These are phyloP conservation scores for Pampus argenteus DNA, from an alignment of 2,797 vertebrate genomes.

Conservation along the genomic window DNA sequence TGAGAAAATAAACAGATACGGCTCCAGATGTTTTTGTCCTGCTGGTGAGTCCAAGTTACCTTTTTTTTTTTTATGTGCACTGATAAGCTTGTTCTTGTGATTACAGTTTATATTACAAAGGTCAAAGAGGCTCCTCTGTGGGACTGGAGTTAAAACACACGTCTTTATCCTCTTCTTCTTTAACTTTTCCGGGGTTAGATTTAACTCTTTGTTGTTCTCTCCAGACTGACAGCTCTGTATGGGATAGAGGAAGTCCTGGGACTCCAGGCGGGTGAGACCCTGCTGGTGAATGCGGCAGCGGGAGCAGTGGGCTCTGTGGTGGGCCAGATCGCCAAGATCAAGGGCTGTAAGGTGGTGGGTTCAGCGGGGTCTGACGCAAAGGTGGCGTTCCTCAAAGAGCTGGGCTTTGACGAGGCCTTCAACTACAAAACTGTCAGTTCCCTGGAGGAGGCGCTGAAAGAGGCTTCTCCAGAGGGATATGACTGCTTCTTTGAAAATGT, in stretches of 20 bases:
- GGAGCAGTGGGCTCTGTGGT: conserved; percentile 92
- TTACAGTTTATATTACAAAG: conserved; percentile 14
- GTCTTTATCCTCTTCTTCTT: rapidly evolving
- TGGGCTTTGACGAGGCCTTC: conserved; percentile 92
- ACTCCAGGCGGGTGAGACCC: conserved; percentile 87
- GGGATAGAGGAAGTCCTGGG: conserved; percentile 90
- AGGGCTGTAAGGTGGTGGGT: conserved; percentile 93
- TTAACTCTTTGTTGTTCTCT: background rate
- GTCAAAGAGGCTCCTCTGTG: background rate
- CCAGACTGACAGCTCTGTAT: conserved; percentile 91
- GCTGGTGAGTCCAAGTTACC: background rate
- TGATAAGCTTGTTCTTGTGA: background rate
- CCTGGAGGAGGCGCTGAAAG: conserved; percentile 87
- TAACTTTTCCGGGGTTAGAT: background rate
- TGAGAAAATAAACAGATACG: conserved; percentile 19
- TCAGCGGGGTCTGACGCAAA: conserved; percentile 89
- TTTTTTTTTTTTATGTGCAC: background rate
- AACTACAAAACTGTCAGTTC: conserved; percentile 92
- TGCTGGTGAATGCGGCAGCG: conserved; percentile 92
- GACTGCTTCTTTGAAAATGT: conserved; percentile 96
- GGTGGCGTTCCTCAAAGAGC: conserved; percentile 88
- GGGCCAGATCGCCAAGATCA: conserved; percentile 93
- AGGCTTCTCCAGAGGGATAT: conserved; percentile 90
- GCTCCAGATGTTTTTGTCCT: conserved; percentile 43
- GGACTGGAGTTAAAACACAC: background rate